Evolutionary conservation across 2,888 invertebrate species (phyloP), one percentile per base, ranked within the genome.

Genomic region (Agonopterix subpropinquella): DNA sequence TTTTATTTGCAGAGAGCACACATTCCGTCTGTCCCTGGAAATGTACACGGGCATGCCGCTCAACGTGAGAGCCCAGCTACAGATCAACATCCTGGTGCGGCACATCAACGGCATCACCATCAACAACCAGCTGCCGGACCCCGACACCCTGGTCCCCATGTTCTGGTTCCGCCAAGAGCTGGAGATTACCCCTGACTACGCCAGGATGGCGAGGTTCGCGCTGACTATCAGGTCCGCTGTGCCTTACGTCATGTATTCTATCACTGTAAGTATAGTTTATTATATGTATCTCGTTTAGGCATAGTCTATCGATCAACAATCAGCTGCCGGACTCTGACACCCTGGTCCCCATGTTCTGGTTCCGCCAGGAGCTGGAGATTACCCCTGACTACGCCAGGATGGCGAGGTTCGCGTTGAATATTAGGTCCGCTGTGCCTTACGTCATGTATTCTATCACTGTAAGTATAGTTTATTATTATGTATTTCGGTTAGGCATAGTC

Each of bases 31-130:
- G 37, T 79, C 92, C 11, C 70, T 97, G 44, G 95, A 96, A 78
- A 94, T 96, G 62, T 89, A 72, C 55, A 92, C 94, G 4, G 96
- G 96, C 1, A 91, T 95, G 67, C 96, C 96, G n/a, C 76, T 96
- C 44, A 68, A 85, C 47, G 93, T 95, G 1, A 73, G 89, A 46
- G 96, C 94, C 1, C 90, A 92, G 62, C 77, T 96, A 47, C 96
- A 97, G 82, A 91, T 97, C 54, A 97, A 95, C 77, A 39, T 87
- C 47, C 71, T 88, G 0, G 68, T 87, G 3, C 53, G 86, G 8
- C 73, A 77, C 46, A 56, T 81, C 0, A 4, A 49, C 0, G 77
- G 70, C 0, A 67, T 87, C 8, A 61, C 67, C 86, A 54, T 85
- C 2, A 77, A 75, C 70, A 84, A 84, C 72, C 56, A 50, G 45